Conservation (phyloP, 2,113 vertebrate genomes). For the Seriola dumerili region DNA sequence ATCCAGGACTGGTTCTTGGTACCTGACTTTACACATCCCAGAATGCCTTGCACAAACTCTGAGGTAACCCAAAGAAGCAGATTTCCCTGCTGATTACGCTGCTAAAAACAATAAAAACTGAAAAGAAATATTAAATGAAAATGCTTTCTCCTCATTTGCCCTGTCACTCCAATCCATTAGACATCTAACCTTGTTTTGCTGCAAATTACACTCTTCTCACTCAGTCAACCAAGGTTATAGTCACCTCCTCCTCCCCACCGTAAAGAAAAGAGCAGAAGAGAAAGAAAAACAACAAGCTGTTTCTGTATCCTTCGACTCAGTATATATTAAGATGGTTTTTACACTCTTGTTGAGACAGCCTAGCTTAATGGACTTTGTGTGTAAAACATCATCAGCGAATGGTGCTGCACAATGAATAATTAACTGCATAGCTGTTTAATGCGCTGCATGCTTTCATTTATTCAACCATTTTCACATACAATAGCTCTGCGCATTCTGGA, state of each 20-base stretch:
- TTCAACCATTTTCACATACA: constrained; percentile 26
- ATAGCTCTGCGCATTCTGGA: constrained; percentile 2
- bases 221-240: constrained; percentile 8
- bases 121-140: constrained; percentile 57
- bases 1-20: not conserved
- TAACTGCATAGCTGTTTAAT: constrained; percentile 47
- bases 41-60: constrained; percentile 1
- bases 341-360: constrained; percentile 36
- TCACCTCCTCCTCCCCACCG: not conserved
- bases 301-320: not conserved
- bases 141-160: constrained; percentile 63
- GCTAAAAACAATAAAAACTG: constrained; percentile 14
- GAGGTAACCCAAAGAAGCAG: constrained; percentile 6
- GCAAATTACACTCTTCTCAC: constrained; percentile 26
- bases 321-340: constrained; percentile 60
- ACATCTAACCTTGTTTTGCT: constrained; percentile 56
- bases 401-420: constrained; percentile 62
- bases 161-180: constrained; percentile 44
- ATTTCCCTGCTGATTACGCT: constrained; percentile 7
- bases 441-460: constrained; percentile 23
- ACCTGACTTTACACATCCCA: not conserved
- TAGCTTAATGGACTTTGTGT: constrained; percentile 74
- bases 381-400: constrained; percentile 72
- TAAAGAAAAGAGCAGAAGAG: not conserved
- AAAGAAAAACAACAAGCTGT: constrained; percentile 38